Evolutionary conservation across 2,113 vertebrate species (phyloP).

Genomic region (Pheucticus melanocephalus): DNA sequence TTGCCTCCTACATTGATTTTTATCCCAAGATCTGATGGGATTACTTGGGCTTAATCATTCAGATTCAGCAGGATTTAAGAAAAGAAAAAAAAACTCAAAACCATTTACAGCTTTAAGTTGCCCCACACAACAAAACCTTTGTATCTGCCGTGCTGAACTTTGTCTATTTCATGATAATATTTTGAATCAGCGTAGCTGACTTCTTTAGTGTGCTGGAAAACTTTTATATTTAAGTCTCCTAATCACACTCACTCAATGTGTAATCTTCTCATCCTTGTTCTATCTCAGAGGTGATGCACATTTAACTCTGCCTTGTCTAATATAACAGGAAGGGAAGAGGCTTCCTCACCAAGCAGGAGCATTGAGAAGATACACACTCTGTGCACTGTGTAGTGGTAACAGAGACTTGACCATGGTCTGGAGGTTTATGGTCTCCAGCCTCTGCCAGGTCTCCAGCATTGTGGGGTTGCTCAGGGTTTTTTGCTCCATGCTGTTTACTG

Average conservation of each 20-base stretch:
- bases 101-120: background rate
- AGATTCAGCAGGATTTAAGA: background rate
- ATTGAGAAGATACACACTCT: fast-evolving
- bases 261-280: background rate
- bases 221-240: background rate
- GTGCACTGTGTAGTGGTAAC: background rate
- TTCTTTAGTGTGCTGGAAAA: background rate
- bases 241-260: background rate
- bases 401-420: fast-evolving
- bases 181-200: background rate
- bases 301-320: background rate
- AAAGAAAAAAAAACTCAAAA: background rate
- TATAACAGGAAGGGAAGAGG: background rate
- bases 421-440: background rate
- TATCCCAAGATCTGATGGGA: background rate
- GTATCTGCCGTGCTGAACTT: background rate
- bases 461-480: background rate
- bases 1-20: background rate
- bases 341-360: background rate
- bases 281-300: background rate
- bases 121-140: background rate
- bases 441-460: fast-evolving
- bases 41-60: background rate
- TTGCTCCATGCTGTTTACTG: fast-evolving
- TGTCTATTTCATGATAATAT: background rate